A percentile compares a stretch with the other conserved stretches of the same genome.
These are phyloP conservation scores for Typhlichthys subterraneus DNA, from an alignment of 2,797 vertebrate genomes.

Conservation along the genomic window DNA sequence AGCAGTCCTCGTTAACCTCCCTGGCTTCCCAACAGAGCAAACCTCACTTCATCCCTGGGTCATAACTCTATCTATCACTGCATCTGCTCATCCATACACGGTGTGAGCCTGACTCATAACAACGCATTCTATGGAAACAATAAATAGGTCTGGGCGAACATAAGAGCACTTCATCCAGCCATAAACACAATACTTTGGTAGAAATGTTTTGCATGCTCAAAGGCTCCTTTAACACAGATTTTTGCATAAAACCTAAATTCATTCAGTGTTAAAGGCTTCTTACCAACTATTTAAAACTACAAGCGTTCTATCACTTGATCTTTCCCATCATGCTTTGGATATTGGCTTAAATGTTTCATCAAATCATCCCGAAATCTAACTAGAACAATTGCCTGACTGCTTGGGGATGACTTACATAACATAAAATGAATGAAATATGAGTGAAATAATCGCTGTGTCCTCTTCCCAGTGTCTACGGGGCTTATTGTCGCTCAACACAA, in stretches of 20 bases:
- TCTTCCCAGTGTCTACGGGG: constrained; percentile 19
- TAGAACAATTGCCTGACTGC: not conserved
- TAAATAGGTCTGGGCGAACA: too few species aligned
- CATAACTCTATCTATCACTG: constrained; percentile 25
- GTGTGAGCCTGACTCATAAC: constrained; percentile 15
- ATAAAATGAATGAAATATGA: constrained; percentile 41
- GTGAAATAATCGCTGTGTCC: constrained; percentile 21
- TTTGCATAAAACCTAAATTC: constrained; percentile 14
- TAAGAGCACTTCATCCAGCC: too few species aligned
- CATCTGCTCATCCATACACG: constrained; percentile 13
- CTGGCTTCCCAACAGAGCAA: constrained; percentile 31
- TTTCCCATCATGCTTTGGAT: constrained; percentile 29
- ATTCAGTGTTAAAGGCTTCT: not conserved
- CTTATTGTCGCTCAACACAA: constrained; percentile 39
- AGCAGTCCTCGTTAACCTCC: constrained; percentile 2
- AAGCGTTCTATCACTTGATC: constrained; percentile 31
- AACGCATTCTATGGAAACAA: too few species aligned
- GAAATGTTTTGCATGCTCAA: not conserved
- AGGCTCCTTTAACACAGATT: not conserved
- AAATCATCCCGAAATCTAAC: constrained; percentile 48
- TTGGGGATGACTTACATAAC: too few species aligned
- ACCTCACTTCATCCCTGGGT: constrained; percentile 33
- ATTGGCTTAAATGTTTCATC: constrained; percentile 49
- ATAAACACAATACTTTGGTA: not conserved
- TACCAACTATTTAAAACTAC: constrained; percentile 34